Conservation (phyloP, 2,113 vertebrate genomes). For the Lanius ludovicianus region DNA sequence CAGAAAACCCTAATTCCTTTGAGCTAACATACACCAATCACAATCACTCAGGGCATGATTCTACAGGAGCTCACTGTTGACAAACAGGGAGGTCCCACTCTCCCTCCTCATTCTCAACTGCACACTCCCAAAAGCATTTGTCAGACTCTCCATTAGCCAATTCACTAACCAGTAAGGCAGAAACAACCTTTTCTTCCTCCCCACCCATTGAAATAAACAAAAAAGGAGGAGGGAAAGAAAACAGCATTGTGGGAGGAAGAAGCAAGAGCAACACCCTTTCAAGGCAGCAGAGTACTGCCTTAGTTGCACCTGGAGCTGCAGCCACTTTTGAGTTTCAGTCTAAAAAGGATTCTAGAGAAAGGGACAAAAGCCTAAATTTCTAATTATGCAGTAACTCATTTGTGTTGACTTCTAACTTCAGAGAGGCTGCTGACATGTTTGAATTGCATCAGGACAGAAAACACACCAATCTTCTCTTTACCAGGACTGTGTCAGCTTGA, state of each 20-base stretch:
- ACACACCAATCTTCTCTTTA: not conserved
- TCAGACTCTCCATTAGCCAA: constrained; percentile 16
- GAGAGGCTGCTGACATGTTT: not conserved
- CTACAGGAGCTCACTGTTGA: constrained; percentile 5
- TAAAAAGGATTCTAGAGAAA: not conserved
- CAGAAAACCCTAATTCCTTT: not conserved
- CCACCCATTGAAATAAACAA: not conserved
- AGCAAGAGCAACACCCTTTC: not conserved
- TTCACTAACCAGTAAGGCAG: not conserved
- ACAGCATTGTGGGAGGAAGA: not conserved
- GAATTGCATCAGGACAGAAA: not conserved
- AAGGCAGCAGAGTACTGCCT: not conserved
- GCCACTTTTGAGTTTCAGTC: not conserved
- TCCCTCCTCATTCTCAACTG: constrained; percentile 4
- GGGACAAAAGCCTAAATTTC: not conserved
- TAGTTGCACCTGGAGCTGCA: not conserved
- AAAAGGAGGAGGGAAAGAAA: not conserved
- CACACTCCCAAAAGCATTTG: constrained; percentile 33
- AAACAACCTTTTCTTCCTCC: constrained; percentile 7
- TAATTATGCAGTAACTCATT: not conserved
- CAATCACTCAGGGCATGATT: not conserved
- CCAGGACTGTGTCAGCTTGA: not conserved
- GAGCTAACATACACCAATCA: not conserved
- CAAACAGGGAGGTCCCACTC: constrained; percentile 38
- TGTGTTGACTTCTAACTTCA: not conserved